Evolutionary conservation across 2,113 vertebrate genomes (phyloP).

Genomic region (Erpornis zantholeuca): DNA sequence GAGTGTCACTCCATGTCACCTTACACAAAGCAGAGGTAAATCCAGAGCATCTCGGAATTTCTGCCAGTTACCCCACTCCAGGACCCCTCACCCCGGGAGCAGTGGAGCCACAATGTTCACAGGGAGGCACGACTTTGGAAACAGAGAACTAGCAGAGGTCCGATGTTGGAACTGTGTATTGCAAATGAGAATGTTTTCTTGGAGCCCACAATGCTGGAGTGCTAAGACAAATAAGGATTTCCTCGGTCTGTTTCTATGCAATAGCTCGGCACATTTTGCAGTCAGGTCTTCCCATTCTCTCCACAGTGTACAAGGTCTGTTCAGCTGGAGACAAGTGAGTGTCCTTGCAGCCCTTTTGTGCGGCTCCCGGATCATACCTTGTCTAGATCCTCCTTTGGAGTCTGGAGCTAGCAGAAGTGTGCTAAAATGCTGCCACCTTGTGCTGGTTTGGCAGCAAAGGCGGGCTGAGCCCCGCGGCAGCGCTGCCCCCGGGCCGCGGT

Average conservation of each 20-base stretch:
- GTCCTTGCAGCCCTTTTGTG: background rate
- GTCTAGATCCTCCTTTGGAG: too few species aligned
- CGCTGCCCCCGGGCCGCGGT: accelerated
- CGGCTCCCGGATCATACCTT: accelerated
- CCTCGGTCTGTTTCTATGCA: background rate
- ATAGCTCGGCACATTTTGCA: background rate
- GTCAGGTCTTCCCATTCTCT: background rate
- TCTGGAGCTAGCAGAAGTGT: background rate
- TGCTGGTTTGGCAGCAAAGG: background rate
- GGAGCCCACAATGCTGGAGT: accelerated
- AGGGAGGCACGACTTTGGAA: background rate
- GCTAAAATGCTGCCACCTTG: constrained; percentile 67
- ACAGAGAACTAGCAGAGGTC: accelerated
- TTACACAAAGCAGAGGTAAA: background rate
- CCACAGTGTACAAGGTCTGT: background rate
- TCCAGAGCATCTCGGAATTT: background rate
- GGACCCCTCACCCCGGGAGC: accelerated
- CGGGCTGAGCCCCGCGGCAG: accelerated
- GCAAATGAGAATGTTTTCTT: background rate
- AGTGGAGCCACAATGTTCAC: background rate
- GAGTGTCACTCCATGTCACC: too few species aligned
- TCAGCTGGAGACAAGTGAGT: background rate
- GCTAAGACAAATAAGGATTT: background rate
- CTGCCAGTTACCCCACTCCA: background rate
- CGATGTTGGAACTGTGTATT: background rate